Conservation (phyloP, 2,797 vertebrate species). For the Holocentrus rufus region DNA sequence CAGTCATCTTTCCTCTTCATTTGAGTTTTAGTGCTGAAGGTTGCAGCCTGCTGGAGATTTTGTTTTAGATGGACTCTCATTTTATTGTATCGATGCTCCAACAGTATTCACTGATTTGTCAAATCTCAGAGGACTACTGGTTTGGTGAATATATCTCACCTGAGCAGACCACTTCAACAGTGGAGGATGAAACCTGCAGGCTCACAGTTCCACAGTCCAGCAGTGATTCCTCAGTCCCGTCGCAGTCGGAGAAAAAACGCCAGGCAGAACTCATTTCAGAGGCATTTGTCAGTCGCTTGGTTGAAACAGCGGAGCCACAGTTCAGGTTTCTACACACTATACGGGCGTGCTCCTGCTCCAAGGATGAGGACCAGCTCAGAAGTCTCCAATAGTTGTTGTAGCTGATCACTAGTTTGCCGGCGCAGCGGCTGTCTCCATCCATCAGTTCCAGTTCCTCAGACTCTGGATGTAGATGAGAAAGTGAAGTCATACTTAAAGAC, state of each 20-base stretch:
- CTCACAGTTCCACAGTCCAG: constrained; percentile 29
- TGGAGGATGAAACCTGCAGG: constrained; percentile 21
- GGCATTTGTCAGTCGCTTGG: neutral
- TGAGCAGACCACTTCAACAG: constrained; percentile 33
- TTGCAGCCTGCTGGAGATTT: too few relatives aligned
- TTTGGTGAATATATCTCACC: constrained; percentile 7
- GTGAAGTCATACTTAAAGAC: too few relatives aligned
- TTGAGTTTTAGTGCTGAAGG: too few relatives aligned
- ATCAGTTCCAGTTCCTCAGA: neutral
- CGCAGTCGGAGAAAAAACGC: constrained; percentile 46
- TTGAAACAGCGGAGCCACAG: constrained; percentile 27
- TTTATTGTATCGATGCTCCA: too few relatives aligned
- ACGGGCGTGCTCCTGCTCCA: constrained; percentile 37
- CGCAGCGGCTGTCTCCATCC: neutral
- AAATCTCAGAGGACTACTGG: too few relatives aligned
- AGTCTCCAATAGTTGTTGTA: rapidly evolving
- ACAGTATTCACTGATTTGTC: too few relatives aligned
- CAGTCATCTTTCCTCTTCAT: too few relatives aligned
- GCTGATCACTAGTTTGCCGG: neutral
- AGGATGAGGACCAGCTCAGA: constrained; percentile 11
- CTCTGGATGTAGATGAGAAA: neutral
- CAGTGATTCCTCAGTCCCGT: constrained; percentile 31
- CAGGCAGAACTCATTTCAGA: neutral
- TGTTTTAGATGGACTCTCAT: too few relatives aligned
- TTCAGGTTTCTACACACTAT: constrained; percentile 39